These are phyloP conservation scores for Heliothis virescens DNA, from an alignment of 1,140 invertebrate species.

Conservation along the genomic window DNA sequence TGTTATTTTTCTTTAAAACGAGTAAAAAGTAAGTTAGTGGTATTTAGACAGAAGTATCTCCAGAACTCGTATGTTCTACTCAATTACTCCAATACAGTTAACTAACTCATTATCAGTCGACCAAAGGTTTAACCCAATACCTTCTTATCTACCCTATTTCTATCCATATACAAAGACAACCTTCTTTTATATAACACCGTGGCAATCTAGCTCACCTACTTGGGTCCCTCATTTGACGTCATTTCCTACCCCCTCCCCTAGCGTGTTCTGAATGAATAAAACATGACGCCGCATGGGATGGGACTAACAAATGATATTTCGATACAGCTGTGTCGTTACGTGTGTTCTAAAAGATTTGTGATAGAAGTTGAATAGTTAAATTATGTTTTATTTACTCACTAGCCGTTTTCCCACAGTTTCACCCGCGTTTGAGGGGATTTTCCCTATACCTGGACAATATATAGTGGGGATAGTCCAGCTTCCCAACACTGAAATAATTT, in stretches of 20 bases:
- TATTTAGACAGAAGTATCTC: not conserved
- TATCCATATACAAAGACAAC: slow-evolving; percentile 15
- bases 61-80: too few species aligned
- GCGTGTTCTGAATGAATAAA: slow-evolving; percentile 25
- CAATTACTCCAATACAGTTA: too few species aligned
- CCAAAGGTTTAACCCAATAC: not conserved
- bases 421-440: too few species aligned
- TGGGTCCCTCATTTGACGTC: slow-evolving; percentile 35
- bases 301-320: slow-evolving; percentile 38
- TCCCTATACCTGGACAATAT: too few species aligned
- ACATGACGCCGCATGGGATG: slow-evolving; percentile 25
- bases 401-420: too few species aligned
- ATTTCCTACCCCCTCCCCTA: not conserved
- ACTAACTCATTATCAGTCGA: not conserved
- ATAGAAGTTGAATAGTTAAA: not conserved
- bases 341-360: not conserved
- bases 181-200: slow-evolving; percentile 28
- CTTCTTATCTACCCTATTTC: not conserved
- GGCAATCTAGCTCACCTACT: slow-evolving; percentile 34
- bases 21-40: not conserved
- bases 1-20: not conserved
- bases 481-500: too few species aligned
- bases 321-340: slow-evolving; percentile 25
- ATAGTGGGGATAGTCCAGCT: too few species aligned
- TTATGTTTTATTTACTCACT: not conserved